Evolutionary conservation across 37 sponge, comb jelly and placozoan genomes (phyloP), one percentile per base, ranked within the genome.

Genomic region (Diacarnus erythraeanus): DNA sequence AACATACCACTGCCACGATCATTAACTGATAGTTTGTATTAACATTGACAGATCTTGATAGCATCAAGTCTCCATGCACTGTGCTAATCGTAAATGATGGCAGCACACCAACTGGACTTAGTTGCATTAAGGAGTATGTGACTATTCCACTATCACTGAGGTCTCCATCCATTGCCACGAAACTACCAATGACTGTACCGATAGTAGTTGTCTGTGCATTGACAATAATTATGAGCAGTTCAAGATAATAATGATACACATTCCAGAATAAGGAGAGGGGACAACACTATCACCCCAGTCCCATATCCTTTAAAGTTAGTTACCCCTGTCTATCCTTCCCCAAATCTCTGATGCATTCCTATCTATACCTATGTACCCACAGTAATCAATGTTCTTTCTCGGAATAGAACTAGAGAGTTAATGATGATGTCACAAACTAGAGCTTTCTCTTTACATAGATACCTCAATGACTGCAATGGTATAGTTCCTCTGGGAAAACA

Each of bases 1-100:
- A 6, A 59, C 81, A 61, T 60, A 81, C 81, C 8, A 72, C 72
- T 17, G 72, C 81, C 61, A 72, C 72, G 27, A 81, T 29, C 18
- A 23, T 8, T 36, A 84, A 42, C 23, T 76, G 40, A 44, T 68
- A 70, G 21, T 20, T 25, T 9, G 12, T 42, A 30, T 44, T 57
- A 38, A 54, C 21, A 21, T 47, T 37, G 26, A 84, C 57, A 34
- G 40, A 76, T 22, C 23, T 20, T 23, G 71, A 31, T 29, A 77
- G 10, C 33, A 57, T 30, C 22, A 84, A 54, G 31, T 84, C 77
- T 23, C 84, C 84, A 3, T 69, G 57, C 35, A 57, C 38, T 2
- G 59, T 39, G 34, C 69, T 23, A 29, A 84, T 75, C 23, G 30
- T 21, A 6, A 54, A 27, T 2, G 26, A 8, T 21, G 77, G 35